Evolutionary conservation across 2,888 invertebrate species (phyloP), one percentile per base, ranked within the genome.

Genomic region (Hydropsyche betteni): DNA sequence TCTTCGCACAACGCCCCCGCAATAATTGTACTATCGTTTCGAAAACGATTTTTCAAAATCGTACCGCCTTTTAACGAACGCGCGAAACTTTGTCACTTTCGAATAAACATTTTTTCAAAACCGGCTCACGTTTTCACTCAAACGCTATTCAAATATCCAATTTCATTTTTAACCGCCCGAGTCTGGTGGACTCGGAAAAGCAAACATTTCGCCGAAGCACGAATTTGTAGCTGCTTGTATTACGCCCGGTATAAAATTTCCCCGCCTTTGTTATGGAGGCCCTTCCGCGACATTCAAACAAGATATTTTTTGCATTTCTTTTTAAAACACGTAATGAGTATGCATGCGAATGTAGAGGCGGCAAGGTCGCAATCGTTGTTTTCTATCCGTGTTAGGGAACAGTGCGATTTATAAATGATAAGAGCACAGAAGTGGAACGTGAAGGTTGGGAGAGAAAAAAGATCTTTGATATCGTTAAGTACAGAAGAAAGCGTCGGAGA

Each of bases 91-190:
- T 8, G 16, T 58, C 58, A 10, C 58, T 16, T 8, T 24, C 58
- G 58, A 24, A 58, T 24, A 4, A 24, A 8, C 58, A 24, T 24
- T 58, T 24, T 64, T 64, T n/a, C 34, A 36, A 64, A 64, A 64
- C n/a, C 64, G 24, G 34, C 34, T 64, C 64, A 64, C 64, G 64
- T 64, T 64, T 64, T 36, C 64, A 36, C 64, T 64, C 36, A 64
- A 34, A 36, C 64, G 64, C n/a, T 64, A 64, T 64, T 64, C 64
- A 64, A 64, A 64, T 64, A 64, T 64, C 64, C 64, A 64, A 64
- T 64, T 64, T 64, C 64, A 36, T 64, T 64, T 64, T 64, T 64
- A 64, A 64, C 64, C 33, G 6, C 34, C 3, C 24, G 12, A 10
- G 44, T 44, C 44, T 10, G 24, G 24, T 24, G 24, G 24, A 24